Conservation (phyloP, 2,888 invertebrate species). For the Nomada fucata region DNA sequence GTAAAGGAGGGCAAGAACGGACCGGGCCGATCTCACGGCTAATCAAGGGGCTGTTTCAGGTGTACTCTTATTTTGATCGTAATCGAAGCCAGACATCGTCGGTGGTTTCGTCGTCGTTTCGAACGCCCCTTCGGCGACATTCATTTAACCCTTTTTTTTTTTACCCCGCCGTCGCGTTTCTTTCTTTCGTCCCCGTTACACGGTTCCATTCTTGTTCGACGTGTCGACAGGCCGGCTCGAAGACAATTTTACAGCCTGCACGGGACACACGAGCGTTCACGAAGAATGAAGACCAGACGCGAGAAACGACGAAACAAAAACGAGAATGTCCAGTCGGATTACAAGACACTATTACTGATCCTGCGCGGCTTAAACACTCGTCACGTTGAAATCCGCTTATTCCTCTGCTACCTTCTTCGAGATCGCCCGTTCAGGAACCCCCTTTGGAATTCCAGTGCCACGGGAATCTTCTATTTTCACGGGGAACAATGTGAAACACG, state of each 20-base stretch:
- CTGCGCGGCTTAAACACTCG: conserved; percentile 64
- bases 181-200: not conserved
- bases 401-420: conserved; percentile 57
- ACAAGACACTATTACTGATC: conserved; percentile 67
- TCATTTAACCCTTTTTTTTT: not conserved
- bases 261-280: conserved; percentile 19
- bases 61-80: conserved; percentile 51
- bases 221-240: conserved; percentile 15
- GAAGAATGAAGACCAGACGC: not conserved
- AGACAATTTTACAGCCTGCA: conserved; percentile 23
- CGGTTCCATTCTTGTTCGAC: not conserved
- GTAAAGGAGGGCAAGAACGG: not conserved
- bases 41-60: conserved; percentile 46
- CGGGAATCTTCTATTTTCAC: conserved; percentile 39
- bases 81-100: conserved; percentile 42
- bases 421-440: conserved; percentile 50
- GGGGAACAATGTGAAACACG: not conserved
- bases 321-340: conserved; percentile 56
- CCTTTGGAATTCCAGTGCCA: not conserved
- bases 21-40: conserved; percentile 19
- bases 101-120: conserved; percentile 4
- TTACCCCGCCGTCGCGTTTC: not conserved
- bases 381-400: conserved; percentile 67
- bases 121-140: not conserved
- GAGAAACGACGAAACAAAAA: conserved; percentile 54